Percentiles rank a stretch among this genome's conserved stretches.
phyloP scores from a whole-genome alignment of 2,888 invertebrate species.

The Agonopterix heracliana region DNA sequence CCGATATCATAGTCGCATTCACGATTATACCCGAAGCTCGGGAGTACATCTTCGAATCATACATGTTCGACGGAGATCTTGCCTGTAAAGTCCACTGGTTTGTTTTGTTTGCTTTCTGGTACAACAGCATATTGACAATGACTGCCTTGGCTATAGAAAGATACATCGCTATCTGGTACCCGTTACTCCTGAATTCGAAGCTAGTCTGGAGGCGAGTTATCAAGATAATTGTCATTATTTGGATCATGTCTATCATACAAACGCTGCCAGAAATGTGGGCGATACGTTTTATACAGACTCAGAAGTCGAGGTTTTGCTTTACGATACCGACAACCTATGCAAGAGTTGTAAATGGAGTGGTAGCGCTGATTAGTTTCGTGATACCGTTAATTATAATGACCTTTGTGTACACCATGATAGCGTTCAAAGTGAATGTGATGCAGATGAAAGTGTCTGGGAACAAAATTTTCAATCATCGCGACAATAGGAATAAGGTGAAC shows the following conservation, averaged over 20 bases:
- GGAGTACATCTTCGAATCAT: constrained; percentile 25
- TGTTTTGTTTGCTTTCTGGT: constrained; percentile 38
- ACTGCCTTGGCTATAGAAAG: constrained; percentile 47
- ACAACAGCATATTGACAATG: constrained; percentile 48
- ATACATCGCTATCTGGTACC: constrained; percentile 45
- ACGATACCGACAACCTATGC: constrained; percentile 29
- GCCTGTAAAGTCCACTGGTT: constrained; percentile 43
- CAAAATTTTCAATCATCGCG: constrained; percentile 40
- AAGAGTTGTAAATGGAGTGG: constrained; percentile 34
- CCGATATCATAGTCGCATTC: constrained; percentile 48
- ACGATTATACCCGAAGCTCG: constrained; percentile 40
- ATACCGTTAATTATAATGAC: constrained; percentile 43
- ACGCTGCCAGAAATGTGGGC: constrained; percentile 41
- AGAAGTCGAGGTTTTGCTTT: constrained; percentile 31
- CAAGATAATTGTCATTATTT: constrained; percentile 36
- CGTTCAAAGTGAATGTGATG: constrained; percentile 36
- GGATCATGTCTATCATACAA: constrained; percentile 39
- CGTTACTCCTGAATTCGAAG: constrained; percentile 31
- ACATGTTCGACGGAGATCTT: constrained; percentile 1
- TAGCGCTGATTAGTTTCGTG: constrained; percentile 39
- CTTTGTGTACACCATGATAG: constrained; percentile 45
- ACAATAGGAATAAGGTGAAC: constrained; percentile 42
- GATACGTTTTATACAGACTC: constrained; percentile 9
- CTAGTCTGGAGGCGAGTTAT: constrained; percentile 36
- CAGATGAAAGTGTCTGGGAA: constrained; percentile 28